phyloP scores from a whole-genome alignment of 2,797 vertebrate species.

The Erpetoichthys calabaricus region DNA sequence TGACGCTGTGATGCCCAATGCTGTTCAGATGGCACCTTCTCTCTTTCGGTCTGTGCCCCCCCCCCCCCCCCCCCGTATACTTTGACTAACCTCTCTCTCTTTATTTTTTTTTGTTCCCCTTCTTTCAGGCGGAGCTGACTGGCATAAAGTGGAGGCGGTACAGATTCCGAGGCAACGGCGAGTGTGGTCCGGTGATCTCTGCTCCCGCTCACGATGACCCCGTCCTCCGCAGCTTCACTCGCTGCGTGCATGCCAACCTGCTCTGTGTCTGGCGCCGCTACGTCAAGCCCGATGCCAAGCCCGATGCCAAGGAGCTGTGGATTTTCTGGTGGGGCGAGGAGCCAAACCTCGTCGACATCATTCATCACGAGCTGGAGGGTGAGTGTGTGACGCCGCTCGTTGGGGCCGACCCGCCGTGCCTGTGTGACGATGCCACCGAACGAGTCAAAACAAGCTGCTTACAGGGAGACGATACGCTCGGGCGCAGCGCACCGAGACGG shows the following conservation, averaged over 20 bases:
- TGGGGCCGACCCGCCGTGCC: too few species aligned
- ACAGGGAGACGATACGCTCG: too few species aligned
- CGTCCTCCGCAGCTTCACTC: slow-evolving; percentile 91
- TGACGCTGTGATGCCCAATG: background rate
- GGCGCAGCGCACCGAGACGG: too few species aligned
- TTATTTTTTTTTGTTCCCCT: background rate
- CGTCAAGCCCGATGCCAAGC: slow-evolving; percentile 61
- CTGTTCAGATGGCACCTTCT: slow-evolving; percentile 13
- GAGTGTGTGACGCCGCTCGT: slow-evolving; percentile 30
- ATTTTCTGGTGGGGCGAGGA: slow-evolving; percentile 98
- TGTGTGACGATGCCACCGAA: too few species aligned
- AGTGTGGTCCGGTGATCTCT: slow-evolving; percentile 90
- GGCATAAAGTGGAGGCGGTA: slow-evolving; percentile 99
- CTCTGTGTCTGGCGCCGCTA: slow-evolving; percentile 93
- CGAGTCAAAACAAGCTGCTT: too few species aligned
- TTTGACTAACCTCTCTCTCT: too few species aligned
- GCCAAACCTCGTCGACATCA: slow-evolving; percentile 80
- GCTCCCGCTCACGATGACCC: slow-evolving; percentile 94
- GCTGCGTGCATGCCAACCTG: slow-evolving; percentile 87
- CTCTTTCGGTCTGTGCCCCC: slow-evolving; percentile 4
- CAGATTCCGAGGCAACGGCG: slow-evolving; percentile 78
- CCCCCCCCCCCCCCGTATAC: slow-evolving; percentile 2
- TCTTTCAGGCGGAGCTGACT: slow-evolving; percentile 76
- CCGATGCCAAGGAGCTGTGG: slow-evolving; percentile 81
- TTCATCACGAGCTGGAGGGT: slow-evolving; percentile 91